Evolutionary conservation across 2,113 vertebrate genomes (phyloP), one percentile per base, ranked within the genome.

Genomic region (Herpailurus yagouaroundi): DNA sequence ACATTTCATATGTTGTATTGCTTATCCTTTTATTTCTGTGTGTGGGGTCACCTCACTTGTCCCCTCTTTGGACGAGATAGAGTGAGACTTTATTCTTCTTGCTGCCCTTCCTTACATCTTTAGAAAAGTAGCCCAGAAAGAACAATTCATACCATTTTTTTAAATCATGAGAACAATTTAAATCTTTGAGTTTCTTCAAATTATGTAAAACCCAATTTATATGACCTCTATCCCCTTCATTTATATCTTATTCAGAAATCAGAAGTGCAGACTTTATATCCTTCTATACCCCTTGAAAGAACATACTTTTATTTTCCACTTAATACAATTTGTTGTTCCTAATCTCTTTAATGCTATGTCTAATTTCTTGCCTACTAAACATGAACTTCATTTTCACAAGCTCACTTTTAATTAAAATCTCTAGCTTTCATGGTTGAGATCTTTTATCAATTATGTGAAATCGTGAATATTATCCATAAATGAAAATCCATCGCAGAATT

Each of bases 381-480:
- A 64, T 41, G 19, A 86, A 96, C 84, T 91, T 89, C 16, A 97
- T 97, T 92, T 89, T 76, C 12, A 80, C 13, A 64, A 27, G 66
- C 82, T 92, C 29, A 48, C 84, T 95, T 94, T 94, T 89, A 97
- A 97, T 96, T 96, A 93, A 95, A 77, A 31, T 90, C 38, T 85
- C 93, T 19, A 36, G 16, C 82, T 97, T 96, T 97, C 91, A 96
- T 57, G 57, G 83, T 55, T 96, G 93, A 97, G 79, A 92, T 38
- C 38, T 19, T 95, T 95, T 91, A 97, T 89, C 68, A 86, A 91
- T 97, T 92, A 93, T 45, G 77, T 52, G 60, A 89, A 63, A 69
- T 73, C 57, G 91, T 68, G 33, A 55, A 2, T 93, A 89, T 95
- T 92, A 93, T 36, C 31, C 71, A 71, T 71, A 50, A 92, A 82